phyloP scores from a whole-genome alignment of 2,888 invertebrate species.

The Aricia artaxerxes region DNA sequence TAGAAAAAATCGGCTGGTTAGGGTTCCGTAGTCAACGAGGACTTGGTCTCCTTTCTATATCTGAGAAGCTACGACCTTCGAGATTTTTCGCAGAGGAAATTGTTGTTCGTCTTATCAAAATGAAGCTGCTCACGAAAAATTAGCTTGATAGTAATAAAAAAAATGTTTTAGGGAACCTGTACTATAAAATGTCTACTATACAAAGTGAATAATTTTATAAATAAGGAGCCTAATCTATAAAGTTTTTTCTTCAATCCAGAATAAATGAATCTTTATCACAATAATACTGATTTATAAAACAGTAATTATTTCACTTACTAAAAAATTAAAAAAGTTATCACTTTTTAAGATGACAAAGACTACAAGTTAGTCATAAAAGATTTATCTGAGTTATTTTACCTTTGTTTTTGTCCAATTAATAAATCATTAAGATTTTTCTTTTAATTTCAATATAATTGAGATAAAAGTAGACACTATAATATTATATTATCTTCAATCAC shows the following conservation, averaged over 20 bases:
- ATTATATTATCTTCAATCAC: conserved; percentile 5
- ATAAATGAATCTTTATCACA: conserved; percentile 3
- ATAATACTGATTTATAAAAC: conserved; percentile 2
- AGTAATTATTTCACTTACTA: not conserved
- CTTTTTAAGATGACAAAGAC: not conserved
- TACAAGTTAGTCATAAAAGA: not conserved
- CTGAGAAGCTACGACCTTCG: too few species aligned
- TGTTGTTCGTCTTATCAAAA: too few species aligned
- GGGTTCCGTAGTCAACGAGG: too few species aligned
- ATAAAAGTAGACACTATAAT: not conserved
- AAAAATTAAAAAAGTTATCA: not conserved
- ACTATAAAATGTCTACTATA: too few species aligned
- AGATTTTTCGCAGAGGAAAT: too few species aligned
- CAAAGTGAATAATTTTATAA: not conserved
- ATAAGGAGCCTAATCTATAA: not conserved
- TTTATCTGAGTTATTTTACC: not conserved
- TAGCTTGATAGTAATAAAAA: too few species aligned
- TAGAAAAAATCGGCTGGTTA: too few species aligned
- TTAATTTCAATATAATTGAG: not conserved
- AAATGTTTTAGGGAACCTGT: too few species aligned
- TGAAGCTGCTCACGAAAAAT: too few species aligned
- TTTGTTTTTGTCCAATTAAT: not conserved
- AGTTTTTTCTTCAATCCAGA: not conserved
- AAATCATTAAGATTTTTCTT: not conserved
- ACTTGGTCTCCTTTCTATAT: too few species aligned